These are phyloP conservation scores for Epizoanthus illoricatus DNA, from an alignment of 92 coral and sea anemone species.

Conservation along the genomic window DNA sequence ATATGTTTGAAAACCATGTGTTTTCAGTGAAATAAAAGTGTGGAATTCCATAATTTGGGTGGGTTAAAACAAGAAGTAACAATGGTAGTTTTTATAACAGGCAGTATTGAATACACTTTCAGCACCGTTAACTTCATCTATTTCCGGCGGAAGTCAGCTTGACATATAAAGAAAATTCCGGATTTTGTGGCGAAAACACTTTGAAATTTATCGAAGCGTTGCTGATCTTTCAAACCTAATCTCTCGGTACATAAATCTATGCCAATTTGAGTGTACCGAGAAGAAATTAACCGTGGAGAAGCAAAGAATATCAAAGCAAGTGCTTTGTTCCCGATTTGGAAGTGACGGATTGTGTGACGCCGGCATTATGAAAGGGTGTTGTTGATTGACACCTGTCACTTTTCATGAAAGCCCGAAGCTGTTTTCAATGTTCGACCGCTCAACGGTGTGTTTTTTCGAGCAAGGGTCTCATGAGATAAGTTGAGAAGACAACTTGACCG, in stretches of 20 bases:
- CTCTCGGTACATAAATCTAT: neutral
- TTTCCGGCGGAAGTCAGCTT: conserved; percentile 29
- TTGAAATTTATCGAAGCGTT: neutral
- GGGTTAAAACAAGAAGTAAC: neutral
- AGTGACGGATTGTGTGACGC: conserved; percentile 32
- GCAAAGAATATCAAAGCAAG: neutral
- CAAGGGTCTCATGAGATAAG: conserved; percentile 16
- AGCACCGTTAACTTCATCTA: neutral
- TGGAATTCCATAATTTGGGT: neutral
- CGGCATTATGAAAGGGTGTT: neutral
- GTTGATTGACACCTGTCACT: conserved; percentile 42
- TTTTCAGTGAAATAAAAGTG: neutral
- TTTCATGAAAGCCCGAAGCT: conserved; percentile 13
- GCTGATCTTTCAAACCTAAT: neutral
- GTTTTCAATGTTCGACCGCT: conserved; percentile 1
- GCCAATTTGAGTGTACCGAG: neutral
- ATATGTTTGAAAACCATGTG: neutral
- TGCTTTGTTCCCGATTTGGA: conserved; percentile 17
- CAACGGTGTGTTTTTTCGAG: neutral
- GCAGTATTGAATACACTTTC: neutral
- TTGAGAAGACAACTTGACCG: neutral
- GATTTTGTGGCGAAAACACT: neutral
- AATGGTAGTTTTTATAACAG: neutral
- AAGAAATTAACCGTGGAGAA: neutral
- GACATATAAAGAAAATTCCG: neutral